Evolutionary conservation across 2,113 vertebrate species (phyloP), one percentile per base, ranked within the genome.

Genomic region (Cisticola juncidis): DNA sequence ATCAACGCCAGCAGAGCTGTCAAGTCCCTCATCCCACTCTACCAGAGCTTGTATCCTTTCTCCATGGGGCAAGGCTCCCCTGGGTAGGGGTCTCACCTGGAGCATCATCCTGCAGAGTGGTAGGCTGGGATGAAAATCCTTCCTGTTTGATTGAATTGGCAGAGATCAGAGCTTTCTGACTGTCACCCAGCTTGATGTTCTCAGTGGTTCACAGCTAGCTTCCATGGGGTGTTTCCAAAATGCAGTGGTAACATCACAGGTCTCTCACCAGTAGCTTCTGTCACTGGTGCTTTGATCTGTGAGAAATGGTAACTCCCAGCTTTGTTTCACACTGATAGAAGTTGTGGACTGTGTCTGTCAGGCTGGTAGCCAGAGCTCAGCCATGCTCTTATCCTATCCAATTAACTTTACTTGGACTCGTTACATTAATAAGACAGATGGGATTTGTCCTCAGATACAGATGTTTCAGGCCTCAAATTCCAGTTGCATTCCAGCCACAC

Each of bases 1-100:
- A 99, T 99, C 98, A 99, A 99, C 6, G 99, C 99, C 98, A 99
- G 99, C 98, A 98, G 99, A 98, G 99, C 99, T 1, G 98, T 99
- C 97, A 99, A 99, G 98, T 99, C 99, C 58, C 99, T 99, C 68
- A 98, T 99, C 95, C 99, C 99, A 0, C 99, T 99, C 81, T 99
- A 99, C 98, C 99, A 99, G 98, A 99, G 98, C 98, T 99, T 99
- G 99, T 99, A 99, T 99, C 99, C 98, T 99, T 99, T 98, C 26
- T 85, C 26, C 45, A 22, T 4, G 64, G 25, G 71, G 11, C 74
- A 45, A 26, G 44, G 65, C 74, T 79, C 7, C 91, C 74, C 18
- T 25, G 22, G 54, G 45, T 65, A 47, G 71, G 57, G 86, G 26
- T 51, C 58, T 62, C 48, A 12, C 24, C 74, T 64, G 76, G 16